Evolutionary conservation across 1,140 invertebrate species (phyloP).

Genomic region (Vanessa tameamea): DNA sequence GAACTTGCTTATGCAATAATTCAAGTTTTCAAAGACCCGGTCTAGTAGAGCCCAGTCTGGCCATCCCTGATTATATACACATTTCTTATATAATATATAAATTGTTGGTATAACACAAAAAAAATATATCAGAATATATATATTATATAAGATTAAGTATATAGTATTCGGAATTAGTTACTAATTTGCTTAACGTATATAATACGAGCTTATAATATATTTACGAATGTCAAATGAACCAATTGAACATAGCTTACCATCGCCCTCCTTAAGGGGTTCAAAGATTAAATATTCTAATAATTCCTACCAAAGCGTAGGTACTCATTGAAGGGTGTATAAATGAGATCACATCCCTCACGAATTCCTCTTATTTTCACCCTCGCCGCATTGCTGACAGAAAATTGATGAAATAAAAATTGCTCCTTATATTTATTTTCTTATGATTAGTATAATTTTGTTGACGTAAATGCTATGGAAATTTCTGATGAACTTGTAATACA

Average conservation of each 20-base stretch:
- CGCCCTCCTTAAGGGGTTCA: constrained; percentile 22
- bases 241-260: constrained; percentile 14
- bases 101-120: too few species aligned
- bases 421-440: constrained; percentile 24
- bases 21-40: too few species aligned
- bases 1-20: too few species aligned
- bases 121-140: too few species aligned
- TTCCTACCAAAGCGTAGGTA: constrained; percentile 37
- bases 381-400: constrained; percentile 47
- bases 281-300: constrained; percentile 39
- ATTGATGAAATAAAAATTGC: constrained; percentile 61
- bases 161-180: too few species aligned
- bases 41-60: too few species aligned
- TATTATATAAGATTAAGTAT: too few species aligned
- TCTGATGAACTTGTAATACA: not conserved
- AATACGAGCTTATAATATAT: not conserved
- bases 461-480: not conserved
- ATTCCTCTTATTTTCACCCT: constrained; percentile 37
- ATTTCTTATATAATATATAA: too few species aligned
- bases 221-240: constrained; percentile 5
- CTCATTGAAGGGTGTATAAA: constrained; percentile 51
- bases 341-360: constrained; percentile 54
- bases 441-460: constrained; percentile 15
- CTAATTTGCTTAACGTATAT: too few species aligned
- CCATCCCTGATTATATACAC: too few species aligned